Evolutionary conservation across 1,140 invertebrate species (phyloP).

Genomic region (Cotesia typhae): DNA sequence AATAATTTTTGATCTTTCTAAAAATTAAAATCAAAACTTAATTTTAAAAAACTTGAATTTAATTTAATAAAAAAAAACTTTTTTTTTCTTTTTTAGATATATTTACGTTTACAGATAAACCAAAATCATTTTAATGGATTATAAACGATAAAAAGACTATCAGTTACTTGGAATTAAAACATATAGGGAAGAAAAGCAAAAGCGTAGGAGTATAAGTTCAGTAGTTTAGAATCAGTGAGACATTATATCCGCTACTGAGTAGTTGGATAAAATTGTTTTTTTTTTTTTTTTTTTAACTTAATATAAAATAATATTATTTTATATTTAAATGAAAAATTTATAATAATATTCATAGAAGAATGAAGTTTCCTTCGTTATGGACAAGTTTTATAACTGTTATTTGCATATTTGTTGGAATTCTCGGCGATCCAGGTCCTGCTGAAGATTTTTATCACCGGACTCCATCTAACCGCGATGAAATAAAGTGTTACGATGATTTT

Average conservation of each 20-base stretch:
- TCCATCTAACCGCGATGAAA: conserved; percentile 51
- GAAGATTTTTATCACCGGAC: conserved; percentile 52
- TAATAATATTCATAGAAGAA: background rate
- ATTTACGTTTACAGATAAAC: background rate
- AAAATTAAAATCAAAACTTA: too few relatives aligned
- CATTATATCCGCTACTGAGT: background rate
- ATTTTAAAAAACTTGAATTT: too few relatives aligned
- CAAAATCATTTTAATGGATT: conserved; percentile 11
- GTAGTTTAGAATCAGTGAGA: background rate
- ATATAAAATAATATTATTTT: background rate
- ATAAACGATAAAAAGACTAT: conserved; percentile 4
- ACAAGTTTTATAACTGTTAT: conserved; percentile 18
- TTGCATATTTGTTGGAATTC: conserved; percentile 28
- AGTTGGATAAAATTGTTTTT: background rate
- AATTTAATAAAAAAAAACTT: background rate
- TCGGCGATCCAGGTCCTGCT: conserved; percentile 54
- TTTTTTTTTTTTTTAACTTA: background rate
- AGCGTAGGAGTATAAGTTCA: background rate
- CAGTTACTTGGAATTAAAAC: background rate
- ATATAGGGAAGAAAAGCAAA: conserved; percentile 14
- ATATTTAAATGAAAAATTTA: conserved; percentile 10
- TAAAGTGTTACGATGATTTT: conserved; percentile 59
- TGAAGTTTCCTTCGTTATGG: conserved; percentile 16
- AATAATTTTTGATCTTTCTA: too few relatives aligned
- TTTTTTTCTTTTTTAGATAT: background rate